Percentiles rank a stretch among this genome's conserved stretches.
phyloP scores from a whole-genome alignment of 2,797 vertebrate genomes.

The Molossus molossus region DNA sequence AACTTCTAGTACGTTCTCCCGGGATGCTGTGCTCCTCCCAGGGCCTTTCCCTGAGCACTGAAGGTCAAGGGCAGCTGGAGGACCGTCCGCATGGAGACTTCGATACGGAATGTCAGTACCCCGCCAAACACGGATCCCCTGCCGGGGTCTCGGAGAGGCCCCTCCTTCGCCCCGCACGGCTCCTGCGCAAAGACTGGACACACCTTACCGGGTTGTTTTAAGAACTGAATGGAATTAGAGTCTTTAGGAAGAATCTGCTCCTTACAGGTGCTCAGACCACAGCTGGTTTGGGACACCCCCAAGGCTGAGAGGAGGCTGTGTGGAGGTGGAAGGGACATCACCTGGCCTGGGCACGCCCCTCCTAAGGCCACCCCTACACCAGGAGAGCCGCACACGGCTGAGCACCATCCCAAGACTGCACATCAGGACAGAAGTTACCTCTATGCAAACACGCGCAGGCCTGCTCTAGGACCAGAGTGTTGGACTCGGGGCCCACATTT shows the following conservation, averaged over 20 bases:
- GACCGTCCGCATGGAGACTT: not conserved
- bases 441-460: not conserved
- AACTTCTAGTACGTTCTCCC: not conserved
- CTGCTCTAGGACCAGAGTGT: not conserved
- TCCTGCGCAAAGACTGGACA: not conserved
- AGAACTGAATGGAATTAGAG: not conserved
- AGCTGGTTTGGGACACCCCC: accelerated
- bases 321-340: not conserved
- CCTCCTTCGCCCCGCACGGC: not conserved
- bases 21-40: not conserved
- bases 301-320: not conserved
- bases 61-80: not conserved
- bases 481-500: not conserved
- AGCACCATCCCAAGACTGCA: not conserved
- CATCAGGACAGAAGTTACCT: no score
- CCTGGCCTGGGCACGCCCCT: not conserved
- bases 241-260: not conserved
- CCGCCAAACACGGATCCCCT: not conserved
- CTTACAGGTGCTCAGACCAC: accelerated
- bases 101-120: no score
- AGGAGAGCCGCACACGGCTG: not conserved
- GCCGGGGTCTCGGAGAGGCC: no score
- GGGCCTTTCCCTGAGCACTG: not conserved
- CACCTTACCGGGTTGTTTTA: not conserved
- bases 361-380: not conserved